phyloP scores from a whole-genome alignment of 2,888 invertebrate genomes.

The Stegophylla sp. region DNA sequence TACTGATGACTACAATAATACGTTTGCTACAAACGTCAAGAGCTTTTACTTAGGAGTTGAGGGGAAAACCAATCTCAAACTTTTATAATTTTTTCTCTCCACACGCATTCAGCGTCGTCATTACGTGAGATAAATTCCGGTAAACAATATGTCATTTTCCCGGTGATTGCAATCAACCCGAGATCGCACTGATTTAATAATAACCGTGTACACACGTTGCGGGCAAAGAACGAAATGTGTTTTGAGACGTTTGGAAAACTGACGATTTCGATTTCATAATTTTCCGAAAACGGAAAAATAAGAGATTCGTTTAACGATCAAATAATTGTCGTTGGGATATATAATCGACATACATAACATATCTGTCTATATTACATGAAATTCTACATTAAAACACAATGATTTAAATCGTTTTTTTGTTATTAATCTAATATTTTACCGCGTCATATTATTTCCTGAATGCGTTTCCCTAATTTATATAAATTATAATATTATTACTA shows the following conservation, averaged over 20 bases:
- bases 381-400: background rate
- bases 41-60: constrained; percentile 42
- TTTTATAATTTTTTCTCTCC: constrained; percentile 25
- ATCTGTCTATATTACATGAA: no score
- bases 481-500: no score
- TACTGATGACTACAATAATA: constrained; percentile 39
- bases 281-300: background rate
- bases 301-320: background rate
- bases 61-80: constrained; percentile 36
- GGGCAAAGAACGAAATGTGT: background rate
- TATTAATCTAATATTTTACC: no score
- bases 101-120: background rate
- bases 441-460: no score
- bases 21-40: constrained; percentile 22
- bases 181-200: constrained; percentile 2
- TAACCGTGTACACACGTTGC: background rate
- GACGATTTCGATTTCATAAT: background rate
- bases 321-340: background rate
- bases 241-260: background rate
- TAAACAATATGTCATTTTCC: constrained; percentile 13
- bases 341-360: no score
- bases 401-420: no score
- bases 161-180: background rate
- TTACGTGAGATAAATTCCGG: background rate
- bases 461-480: no score